These are phyloP conservation scores for Lophotriccus pileatus DNA, from an alignment of 2,797 vertebrate species.

Conservation along the genomic window DNA sequence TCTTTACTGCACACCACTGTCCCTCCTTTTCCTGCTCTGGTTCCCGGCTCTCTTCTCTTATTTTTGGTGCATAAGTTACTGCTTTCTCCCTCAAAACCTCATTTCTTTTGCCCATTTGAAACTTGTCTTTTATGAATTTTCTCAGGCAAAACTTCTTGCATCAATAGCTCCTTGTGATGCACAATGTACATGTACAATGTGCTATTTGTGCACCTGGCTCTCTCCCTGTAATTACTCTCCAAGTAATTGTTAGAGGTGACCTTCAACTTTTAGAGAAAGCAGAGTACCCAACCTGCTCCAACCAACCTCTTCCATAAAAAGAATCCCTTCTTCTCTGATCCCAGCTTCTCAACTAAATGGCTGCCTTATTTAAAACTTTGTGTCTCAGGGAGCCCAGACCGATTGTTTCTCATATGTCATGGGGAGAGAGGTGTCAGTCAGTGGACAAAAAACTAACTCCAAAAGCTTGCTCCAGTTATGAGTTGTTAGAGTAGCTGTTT, in stretches of 20 bases:
- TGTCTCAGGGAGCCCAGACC: accelerated
- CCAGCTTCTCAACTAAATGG: background rate
- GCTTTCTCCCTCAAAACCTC: background rate
- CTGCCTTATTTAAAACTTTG: background rate
- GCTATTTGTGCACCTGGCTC: background rate
- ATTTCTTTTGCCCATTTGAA: background rate
- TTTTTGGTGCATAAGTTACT: background rate
- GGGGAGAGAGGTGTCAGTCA: background rate
- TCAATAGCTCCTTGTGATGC: background rate
- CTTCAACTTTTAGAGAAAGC: background rate
- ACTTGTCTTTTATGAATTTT: background rate
- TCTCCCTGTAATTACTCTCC: background rate
- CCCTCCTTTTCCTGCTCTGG: background rate
- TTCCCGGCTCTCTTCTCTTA: background rate
- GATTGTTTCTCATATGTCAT: accelerated
- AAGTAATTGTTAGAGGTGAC: background rate
- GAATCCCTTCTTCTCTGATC: background rate
- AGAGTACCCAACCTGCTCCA: background rate
- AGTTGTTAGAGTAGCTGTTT: background rate
- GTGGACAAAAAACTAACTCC: background rate
- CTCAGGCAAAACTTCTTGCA: background rate
- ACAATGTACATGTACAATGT: accelerated
- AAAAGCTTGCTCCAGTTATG: background rate
- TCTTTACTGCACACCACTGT: background rate
- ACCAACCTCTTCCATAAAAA: background rate